Base-by-base conservation (phyloP, 2,797 vertebrate genomes). In the Podarcis lilfordi region DNA sequence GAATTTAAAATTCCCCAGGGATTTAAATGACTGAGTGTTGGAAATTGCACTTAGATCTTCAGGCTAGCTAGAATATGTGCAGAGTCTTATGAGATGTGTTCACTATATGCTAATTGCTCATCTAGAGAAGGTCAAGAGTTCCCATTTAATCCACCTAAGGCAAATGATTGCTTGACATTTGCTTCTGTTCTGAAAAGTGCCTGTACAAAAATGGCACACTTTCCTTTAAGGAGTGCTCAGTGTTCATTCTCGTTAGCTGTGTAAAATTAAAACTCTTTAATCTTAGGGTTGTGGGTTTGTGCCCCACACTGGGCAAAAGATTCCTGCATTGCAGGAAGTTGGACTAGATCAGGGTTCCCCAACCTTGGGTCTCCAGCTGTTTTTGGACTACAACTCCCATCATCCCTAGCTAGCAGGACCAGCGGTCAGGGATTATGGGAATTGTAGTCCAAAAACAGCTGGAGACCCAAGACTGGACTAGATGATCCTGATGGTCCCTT, bases 81-180 rank as follows among this genome's bases (percentile, higher is more conserved):
- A 10, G 59, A 80, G 59, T 82, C 45, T 35, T 78, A 25, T 50
- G 55, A 64, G 87, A 50, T 37, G 19, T 50, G 40, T 74, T 81
- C 72, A 85, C 45, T 87, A 68, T 85, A 61, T 87, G 64, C 50
- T 88, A 85, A 90, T 77, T 77, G 61, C 77, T 76, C 43, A 85
- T 59, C 72, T 80, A 80, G 72, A 82, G 35, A 88, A 91, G 82
- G 10, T 85, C 76, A 85, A 69, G 37, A 87, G 82, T 66, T 81
- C 76, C 50, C 11, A 2, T 77, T 89, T 82, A 80, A 82, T 85
- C 40, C 61, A 81, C 45, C 72, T 79, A 61, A 80, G 40, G 61
- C 79, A 88, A 77, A 79, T 79, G 68, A 59, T 79, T 81, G 45
- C 82, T 89, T 64, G 77, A 21, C 81, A 90, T 88, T 85, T 43